phyloP scores from a whole-genome alignment of 2,113 vertebrate genomes.

The Pogona vitticeps region DNA sequence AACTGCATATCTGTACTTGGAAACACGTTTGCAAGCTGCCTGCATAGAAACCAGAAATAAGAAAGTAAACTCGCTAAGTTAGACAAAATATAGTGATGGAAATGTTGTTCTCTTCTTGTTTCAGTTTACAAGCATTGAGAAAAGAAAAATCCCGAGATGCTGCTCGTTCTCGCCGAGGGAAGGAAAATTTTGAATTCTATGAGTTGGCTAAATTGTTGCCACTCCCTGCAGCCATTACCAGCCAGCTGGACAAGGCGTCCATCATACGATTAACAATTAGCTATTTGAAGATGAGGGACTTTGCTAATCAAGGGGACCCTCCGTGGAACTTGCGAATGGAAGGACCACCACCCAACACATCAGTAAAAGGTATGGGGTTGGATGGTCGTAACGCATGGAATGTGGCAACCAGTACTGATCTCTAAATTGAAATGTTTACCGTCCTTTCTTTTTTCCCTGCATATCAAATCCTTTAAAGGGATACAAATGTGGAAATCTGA shows the following conservation, averaged over 20 bases:
- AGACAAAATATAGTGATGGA: conserved; percentile 45
- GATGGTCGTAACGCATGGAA: conserved; percentile 43
- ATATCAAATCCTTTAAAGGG: conserved; percentile 87
- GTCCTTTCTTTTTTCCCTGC: conserved; percentile 84
- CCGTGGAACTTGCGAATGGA: conserved; percentile 97
- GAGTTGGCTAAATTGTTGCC: conserved; percentile 98
- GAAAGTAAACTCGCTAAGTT: conserved; percentile 30
- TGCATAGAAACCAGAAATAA: conserved; percentile 19
- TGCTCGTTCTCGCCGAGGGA: conserved; percentile 94
- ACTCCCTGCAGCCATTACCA: conserved; percentile 97
- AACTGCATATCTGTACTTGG: conserved; percentile 16
- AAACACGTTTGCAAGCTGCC: conserved; percentile 24
- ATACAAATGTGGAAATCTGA: conserved; percentile 85
- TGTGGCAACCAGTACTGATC: conserved; percentile 58
- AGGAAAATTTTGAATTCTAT: conserved; percentile 99
- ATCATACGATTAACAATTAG: conserved; percentile 99
- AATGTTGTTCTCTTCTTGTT: conserved; percentile 50
- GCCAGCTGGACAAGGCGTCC: conserved; percentile 98
- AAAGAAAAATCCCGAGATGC: conserved; percentile 98
- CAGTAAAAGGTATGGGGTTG: conserved; percentile 92
- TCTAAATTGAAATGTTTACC: conserved; percentile 76
- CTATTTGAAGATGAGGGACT: conserved; percentile 99
- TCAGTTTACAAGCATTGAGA: conserved; percentile 98
- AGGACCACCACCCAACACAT: conserved; percentile 98
- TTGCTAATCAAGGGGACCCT: conserved; percentile 97